These are phyloP conservation scores for Huso huso DNA, from an alignment of 2,797 vertebrate genomes.

Conservation along the genomic window DNA sequence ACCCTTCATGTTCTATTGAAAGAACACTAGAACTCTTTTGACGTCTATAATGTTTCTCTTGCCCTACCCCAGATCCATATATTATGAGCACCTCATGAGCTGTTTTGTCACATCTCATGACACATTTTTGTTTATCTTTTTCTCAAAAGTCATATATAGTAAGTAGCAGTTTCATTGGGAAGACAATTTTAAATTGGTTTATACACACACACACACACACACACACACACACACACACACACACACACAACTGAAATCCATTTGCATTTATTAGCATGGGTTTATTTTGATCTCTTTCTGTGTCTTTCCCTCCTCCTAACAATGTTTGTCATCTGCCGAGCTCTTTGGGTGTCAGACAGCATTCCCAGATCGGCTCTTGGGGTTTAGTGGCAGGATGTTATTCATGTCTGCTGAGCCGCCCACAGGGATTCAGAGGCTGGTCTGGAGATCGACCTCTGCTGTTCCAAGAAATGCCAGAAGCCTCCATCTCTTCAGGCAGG, in stretches of 20 bases:
- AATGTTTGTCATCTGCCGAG: not conserved
- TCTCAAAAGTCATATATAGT: too few species aligned
- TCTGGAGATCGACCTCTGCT: not conserved
- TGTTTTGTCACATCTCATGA: too few species aligned
- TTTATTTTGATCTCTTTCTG: too few species aligned
- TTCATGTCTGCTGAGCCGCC: not conserved
- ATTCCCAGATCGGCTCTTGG: not conserved
- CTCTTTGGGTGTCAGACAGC: not conserved
- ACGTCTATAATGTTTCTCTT: too few species aligned
- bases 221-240: not conserved
- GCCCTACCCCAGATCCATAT: too few species aligned
- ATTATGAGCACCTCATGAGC: too few species aligned
- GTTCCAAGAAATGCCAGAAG: not conserved
- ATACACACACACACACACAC: constrained; percentile 7
- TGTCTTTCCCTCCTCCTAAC: not conserved
- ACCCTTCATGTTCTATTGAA: too few species aligned
- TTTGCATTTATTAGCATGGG: too few species aligned
- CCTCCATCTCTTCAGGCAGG: not conserved
- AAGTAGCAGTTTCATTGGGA: too few species aligned
- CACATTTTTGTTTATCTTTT: too few species aligned
- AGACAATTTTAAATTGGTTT: not conserved
- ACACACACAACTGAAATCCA: not conserved
- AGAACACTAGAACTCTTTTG: too few species aligned
- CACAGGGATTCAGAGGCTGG: not conserved
- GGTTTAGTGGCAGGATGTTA: not conserved